A percentile compares a stretch with the other conserved stretches of the same genome.
Conservation (phyloP, 2,113 vertebrate genomes). For the Macrotus californicus region DNA sequence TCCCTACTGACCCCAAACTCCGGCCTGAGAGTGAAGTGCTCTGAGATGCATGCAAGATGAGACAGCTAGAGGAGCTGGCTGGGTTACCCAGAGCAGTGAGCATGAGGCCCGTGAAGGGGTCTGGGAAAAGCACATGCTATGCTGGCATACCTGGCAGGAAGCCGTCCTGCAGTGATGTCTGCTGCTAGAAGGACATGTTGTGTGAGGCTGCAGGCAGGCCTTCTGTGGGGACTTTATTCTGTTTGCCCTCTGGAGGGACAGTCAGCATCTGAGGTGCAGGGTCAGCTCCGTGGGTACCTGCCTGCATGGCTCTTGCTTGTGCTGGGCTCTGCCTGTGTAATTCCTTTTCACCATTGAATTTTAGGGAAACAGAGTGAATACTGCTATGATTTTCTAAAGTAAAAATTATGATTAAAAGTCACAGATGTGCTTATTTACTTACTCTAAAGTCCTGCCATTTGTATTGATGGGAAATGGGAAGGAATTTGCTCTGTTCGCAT, state of each 20-base stretch:
- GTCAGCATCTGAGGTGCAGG: neutral
- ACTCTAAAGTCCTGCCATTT: neutral
- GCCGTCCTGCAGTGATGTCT: neutral
- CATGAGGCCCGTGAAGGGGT: accelerated
- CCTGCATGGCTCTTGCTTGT: neutral
- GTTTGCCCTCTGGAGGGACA: neutral
- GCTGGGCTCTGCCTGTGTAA: neutral
- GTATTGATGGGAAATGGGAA: neutral
- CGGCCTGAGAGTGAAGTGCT: accelerated
- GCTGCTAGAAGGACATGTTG: neutral
- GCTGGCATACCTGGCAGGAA: neutral
- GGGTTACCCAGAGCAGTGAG: neutral
- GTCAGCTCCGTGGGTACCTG: neutral
- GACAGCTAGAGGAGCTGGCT: neutral
- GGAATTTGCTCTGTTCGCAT: neutral
- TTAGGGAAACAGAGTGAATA: neutral
- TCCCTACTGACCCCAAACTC: too few relatives aligned
- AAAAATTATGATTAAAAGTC: neutral
- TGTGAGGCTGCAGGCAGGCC: neutral
- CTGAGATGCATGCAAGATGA: too few relatives aligned
- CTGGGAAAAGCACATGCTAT: neutral
- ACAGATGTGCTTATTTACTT: neutral
- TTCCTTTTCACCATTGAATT: neutral
- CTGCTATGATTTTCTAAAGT: neutral
- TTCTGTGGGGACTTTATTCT: neutral